These are phyloP conservation scores for Pherbina coryleti DNA, from an alignment of 2,888 invertebrate species.

Conservation along the genomic window DNA sequence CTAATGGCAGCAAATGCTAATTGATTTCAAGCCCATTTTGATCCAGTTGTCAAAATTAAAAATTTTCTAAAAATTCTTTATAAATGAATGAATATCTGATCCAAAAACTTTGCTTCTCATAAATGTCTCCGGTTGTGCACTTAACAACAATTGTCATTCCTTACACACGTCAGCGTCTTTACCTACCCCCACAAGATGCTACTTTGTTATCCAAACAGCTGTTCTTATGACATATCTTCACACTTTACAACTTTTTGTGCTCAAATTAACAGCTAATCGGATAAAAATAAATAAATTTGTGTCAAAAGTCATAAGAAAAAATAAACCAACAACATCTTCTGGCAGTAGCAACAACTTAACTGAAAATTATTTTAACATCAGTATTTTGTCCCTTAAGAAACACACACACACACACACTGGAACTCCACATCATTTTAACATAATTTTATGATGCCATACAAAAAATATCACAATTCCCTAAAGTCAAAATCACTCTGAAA, in stretches of 20 bases:
- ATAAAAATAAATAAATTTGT: background rate
- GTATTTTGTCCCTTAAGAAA: background rate
- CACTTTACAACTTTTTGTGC: background rate
- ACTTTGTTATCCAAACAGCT: too few species aligned
- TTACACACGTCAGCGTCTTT: too few species aligned
- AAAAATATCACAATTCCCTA: background rate
- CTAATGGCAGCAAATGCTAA: too few species aligned
- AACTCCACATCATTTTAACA: background rate
- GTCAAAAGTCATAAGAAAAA: background rate
- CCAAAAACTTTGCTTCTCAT: too few species aligned
- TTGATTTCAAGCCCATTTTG: too few species aligned
- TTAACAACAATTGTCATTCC: too few species aligned
- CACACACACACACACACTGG: background rate
- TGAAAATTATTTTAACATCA: background rate
- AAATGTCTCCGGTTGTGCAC: too few species aligned
- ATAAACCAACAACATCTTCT: background rate
- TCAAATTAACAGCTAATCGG: background rate
- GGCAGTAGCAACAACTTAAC: slow-evolving; percentile 2
- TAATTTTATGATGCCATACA: background rate
- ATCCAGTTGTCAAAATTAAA: too few species aligned
- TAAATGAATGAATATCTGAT: too few species aligned
- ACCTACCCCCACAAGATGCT: too few species aligned
- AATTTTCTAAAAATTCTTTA: too few species aligned
- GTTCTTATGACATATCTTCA: background rate
- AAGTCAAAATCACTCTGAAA: background rate